Evolutionary conservation across 1,140 invertebrate species (phyloP), one percentile per base, ranked within the genome.

Genomic region (Heterodera carotae): DNA sequence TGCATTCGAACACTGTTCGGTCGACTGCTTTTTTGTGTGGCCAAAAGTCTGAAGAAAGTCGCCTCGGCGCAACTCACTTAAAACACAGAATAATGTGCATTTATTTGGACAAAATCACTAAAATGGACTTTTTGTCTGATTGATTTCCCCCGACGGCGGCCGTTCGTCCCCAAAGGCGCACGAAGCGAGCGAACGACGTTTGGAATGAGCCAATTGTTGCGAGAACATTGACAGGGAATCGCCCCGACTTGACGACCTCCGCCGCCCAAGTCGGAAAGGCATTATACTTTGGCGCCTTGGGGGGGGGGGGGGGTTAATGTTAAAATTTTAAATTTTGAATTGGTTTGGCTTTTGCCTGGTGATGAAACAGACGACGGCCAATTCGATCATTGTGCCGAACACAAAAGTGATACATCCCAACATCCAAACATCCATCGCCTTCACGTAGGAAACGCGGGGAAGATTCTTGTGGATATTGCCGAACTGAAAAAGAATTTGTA

Each of bases 381-480:
- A 68, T 77, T 86, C 85, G 36, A 86, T 82, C 85, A 86, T 86
- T 5, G 85, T 86, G 29, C 78, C 80, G 72, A 86, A 86, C 15
- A 86, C 85, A 73, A 86, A 86, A n/a, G 82, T 83, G 67, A 88
- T 86, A 48, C 85, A 86, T 4, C 84, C 84, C 25, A 80, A 59
- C 84, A 87, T 87, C 85, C 85, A 86, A 15, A 86, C 85, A 71
- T 86, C 85, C 85, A 86, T 86, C 27, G 76, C 71, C 72, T 86
- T 86, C 8, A 86, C 83, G 62, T 87, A 86, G 15, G 81, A 84
- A 15, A 86, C 85, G 22, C 85, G 82, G 29, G 85, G 85, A 36
- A 86, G 69, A 69, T 86, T 86, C 62, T 86, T 86, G 53, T 87
- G 70, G 73, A 86, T 86, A 56, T 86, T 86, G 18, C 85, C 85